These are phyloP conservation scores for Capitulum mitella DNA, from an alignment of 2,888 invertebrate genomes.

Conservation along the genomic window DNA sequence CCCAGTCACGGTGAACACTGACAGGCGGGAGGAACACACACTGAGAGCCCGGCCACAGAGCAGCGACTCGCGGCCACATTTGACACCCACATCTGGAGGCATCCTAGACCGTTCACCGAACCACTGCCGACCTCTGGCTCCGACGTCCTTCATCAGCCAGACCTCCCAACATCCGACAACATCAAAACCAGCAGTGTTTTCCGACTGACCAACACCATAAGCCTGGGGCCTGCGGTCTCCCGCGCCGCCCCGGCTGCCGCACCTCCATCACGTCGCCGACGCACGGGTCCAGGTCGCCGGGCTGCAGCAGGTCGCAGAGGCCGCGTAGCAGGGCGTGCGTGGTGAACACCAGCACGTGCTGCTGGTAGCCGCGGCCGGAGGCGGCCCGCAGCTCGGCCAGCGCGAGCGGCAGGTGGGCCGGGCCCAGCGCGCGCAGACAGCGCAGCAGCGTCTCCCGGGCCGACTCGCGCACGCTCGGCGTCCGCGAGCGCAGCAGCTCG, in stretches of 20 bases:
- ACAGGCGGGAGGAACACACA: too few relatives aligned
- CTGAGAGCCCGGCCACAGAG: too few relatives aligned
- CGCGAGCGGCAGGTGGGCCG: conserved; percentile 66
- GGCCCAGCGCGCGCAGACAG: conserved; percentile 77
- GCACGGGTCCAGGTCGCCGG: conserved; percentile 71
- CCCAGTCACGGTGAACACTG: too few relatives aligned
- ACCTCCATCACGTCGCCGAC: conserved; percentile 67
- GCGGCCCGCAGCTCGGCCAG: conserved; percentile 71
- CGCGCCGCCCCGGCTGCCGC: conserved; percentile 41
- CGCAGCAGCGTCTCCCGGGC: conserved; percentile 88
- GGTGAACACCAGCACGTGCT: conserved; percentile 78
- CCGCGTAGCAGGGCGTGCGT: conserved; percentile 72
- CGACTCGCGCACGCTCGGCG: conserved; percentile 74
- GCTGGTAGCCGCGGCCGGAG: conserved; percentile 81
- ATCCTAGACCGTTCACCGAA: too few relatives aligned
- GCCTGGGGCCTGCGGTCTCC: too few relatives aligned
- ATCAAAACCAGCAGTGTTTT: too few relatives aligned
- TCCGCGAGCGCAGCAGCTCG: conserved; percentile 78
- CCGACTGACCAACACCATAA: too few relatives aligned
- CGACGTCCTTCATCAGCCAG: too few relatives aligned
- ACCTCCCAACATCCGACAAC: too few relatives aligned
- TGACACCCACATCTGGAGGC: too few relatives aligned
- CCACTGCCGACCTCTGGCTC: too few relatives aligned
- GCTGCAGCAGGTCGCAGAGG: conserved; percentile 60
- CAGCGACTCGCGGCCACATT: too few relatives aligned